These are phyloP conservation scores for Apogon hyalosoma DNA, from an alignment of 2,797 vertebrate species.

Conservation along the genomic window DNA sequence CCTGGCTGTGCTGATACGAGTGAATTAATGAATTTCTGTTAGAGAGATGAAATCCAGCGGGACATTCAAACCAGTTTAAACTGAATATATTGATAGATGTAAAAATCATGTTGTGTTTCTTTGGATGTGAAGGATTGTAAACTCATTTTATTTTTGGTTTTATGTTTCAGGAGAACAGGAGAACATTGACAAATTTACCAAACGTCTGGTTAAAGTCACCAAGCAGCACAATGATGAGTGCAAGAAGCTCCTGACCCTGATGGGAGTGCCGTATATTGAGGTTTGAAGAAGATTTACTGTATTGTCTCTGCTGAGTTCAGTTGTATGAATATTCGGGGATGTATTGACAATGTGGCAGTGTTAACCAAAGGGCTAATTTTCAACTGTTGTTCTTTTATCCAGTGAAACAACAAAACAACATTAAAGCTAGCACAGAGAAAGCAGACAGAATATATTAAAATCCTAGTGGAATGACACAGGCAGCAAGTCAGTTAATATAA, in stretches of 20 bases:
- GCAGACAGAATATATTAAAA: too few relatives aligned
- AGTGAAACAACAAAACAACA: too few relatives aligned
- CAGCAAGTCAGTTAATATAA: too few relatives aligned
- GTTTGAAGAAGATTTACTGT: slow-evolving; percentile 49
- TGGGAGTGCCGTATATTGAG: slow-evolving; percentile 95
- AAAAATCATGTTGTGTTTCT: not conserved
- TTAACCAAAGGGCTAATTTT: too few relatives aligned
- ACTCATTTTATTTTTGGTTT: not conserved
- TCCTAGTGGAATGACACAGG: too few relatives aligned
- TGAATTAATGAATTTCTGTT: not conserved
- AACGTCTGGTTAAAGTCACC: slow-evolving; percentile 96
- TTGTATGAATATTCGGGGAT: too few relatives aligned
- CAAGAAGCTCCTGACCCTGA: slow-evolving; percentile 90
- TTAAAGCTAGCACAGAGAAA: too few relatives aligned
- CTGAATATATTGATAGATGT: too few relatives aligned
- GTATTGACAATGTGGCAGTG: too few relatives aligned
- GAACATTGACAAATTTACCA: slow-evolving; percentile 93
- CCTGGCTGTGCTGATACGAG: not conserved
- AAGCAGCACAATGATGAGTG: slow-evolving; percentile 95
- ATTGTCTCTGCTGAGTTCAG: not conserved
- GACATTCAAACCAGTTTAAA: not conserved
- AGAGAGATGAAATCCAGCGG: not conserved
- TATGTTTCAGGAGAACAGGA: slow-evolving; percentile 84
- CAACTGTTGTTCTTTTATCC: too few relatives aligned
- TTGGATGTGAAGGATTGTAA: not conserved